These are phyloP conservation scores for Atrichornis clamosus DNA, from an alignment of 2,113 vertebrate species.

Conservation along the genomic window DNA sequence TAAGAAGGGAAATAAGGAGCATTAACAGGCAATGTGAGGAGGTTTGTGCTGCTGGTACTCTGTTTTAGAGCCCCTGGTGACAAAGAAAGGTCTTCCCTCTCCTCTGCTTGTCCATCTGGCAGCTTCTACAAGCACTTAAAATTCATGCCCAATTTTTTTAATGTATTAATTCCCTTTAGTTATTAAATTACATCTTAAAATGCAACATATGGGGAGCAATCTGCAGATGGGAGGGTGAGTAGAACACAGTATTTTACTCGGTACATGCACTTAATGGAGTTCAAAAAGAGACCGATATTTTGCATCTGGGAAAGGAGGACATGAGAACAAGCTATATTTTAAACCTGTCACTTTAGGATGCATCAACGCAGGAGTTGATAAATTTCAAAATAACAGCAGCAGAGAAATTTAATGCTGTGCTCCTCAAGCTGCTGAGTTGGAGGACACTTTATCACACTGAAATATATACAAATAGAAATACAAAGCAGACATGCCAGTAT, in stretches of 20 bases:
- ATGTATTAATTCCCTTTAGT: slow-evolving; percentile 18
- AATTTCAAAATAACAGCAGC: neutral
- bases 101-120: neutral
- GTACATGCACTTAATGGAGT: neutral
- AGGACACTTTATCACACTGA: neutral
- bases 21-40: neutral
- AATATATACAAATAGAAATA: neutral
- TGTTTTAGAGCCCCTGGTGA: neutral
- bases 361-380: neutral
- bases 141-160: neutral
- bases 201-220: slow-evolving; percentile 33
- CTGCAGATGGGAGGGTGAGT: slow-evolving; percentile 7
- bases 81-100: neutral
- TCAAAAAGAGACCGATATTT: neutral
- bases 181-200: slow-evolving; percentile 5
- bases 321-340: neutral
- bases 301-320: slow-evolving; percentile 17
- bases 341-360: neutral
- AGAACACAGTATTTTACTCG: slow-evolving; percentile 4
- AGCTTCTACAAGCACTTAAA: slow-evolving; percentile 20
- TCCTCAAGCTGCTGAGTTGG: neutral
- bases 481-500: neutral
- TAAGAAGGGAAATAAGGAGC: neutral
- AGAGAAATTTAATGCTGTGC: neutral
- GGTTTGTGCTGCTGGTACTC: neutral